Evolutionary conservation across 2,797 vertebrate species (phyloP), one percentile per base, ranked within the genome.

Genomic region (Momotus momota): DNA sequence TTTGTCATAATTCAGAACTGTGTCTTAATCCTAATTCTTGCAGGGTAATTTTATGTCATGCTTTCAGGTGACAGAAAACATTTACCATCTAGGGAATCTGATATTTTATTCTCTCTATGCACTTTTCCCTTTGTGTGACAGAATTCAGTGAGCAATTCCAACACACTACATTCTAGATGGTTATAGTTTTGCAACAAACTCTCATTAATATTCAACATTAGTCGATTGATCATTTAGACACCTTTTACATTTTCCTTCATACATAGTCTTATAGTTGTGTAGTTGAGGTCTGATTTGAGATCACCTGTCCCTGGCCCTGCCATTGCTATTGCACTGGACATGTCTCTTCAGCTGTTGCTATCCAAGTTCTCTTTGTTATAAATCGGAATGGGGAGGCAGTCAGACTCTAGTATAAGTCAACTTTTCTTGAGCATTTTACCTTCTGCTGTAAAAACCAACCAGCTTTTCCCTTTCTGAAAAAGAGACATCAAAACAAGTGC

Each of bases 291-390:
- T 51, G 38, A 67, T 31, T 62, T 1, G 3, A 74, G 55, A 49
- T 35, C 16, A 35, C 35, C 15, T 52, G 40, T 57, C 41, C 57
- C 55, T 48, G 40, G 61, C 79, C 29, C 40, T 27, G 25, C 12
- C 31, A 20, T 6, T 66, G 77, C 22, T 1, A 0, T 40, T 55
- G 23, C 1, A 0, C 57, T 43, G 46, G 51, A 51, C 3, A 0
- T 17, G 7, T 14, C 51, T n/a, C 41, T 33, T 79, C 46, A 84
- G 41, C 35, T 22, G 16, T 15, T 54, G 6, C 43, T 54, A 45
- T 3, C 16, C 7, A 2, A 46, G 60, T 55, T 78, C 35, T 22
- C 12, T 67, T 58, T 12, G 9, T 46, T 69, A 46, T 10, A 88
- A 81, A 73, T 81, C 1, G 8, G 23, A 14, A 31, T 8, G 27